Evolutionary conservation across 2,113 vertebrate species (phyloP).

Genomic region (Neotragus moschatus): DNA sequence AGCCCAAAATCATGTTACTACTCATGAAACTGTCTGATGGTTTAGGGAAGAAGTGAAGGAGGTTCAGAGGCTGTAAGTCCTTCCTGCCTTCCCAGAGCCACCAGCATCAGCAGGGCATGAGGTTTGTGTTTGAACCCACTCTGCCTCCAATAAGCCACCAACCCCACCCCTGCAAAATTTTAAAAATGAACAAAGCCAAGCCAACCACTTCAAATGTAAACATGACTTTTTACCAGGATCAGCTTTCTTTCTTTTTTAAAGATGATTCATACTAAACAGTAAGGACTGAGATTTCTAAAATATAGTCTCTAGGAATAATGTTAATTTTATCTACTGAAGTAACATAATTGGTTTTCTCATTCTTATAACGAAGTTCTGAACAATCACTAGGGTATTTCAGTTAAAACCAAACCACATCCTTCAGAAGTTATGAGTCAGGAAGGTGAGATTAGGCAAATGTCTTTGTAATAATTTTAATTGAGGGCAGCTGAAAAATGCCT

Average conservation of each 20-base stretch:
- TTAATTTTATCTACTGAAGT: neutral
- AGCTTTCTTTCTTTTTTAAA: neutral
- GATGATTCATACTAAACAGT: neutral
- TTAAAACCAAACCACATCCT: neutral
- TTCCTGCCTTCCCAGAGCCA: neutral
- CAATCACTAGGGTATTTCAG: neutral
- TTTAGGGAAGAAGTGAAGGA: neutral
- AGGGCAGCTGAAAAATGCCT: neutral
- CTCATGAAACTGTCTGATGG: neutral
- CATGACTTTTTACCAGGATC: neutral
- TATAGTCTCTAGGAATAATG: neutral
- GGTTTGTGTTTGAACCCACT: neutral
- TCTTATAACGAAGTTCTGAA: neutral
- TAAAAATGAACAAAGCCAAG: neutral
- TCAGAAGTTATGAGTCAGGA: neutral
- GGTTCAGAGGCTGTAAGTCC: too few species aligned
- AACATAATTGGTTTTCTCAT: neutral
- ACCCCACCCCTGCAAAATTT: neutral
- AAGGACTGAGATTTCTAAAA: neutral
- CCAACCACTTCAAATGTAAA: neutral
- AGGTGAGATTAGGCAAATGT: neutral
- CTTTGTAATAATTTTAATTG: neutral
- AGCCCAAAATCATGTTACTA: neutral
- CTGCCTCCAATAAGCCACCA: neutral
- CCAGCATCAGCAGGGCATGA: accelerated